Evolutionary conservation across 2,113 vertebrate species (phyloP).

Genomic region (Abramis brama): DNA sequence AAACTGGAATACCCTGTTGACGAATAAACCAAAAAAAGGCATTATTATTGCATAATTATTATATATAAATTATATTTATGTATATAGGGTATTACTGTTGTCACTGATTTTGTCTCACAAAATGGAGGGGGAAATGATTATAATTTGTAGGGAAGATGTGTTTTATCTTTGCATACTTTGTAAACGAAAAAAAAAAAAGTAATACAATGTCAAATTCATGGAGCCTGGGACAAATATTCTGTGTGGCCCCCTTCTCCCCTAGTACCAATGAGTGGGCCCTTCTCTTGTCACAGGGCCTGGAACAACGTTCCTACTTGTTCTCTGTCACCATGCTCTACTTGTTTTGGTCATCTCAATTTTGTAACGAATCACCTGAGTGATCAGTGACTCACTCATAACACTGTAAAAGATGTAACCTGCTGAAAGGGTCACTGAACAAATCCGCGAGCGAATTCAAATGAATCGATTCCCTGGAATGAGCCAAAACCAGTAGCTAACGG

Average conservation of each 20-base stretch:
- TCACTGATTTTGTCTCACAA: background rate
- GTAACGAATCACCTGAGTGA: background rate
- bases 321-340: background rate
- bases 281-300: background rate
- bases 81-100: background rate
- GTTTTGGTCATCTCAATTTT: background rate
- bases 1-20: background rate
- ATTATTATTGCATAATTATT: background rate
- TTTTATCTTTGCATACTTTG: background rate
- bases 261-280: background rate
- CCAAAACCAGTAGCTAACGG: background rate
- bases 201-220: background rate
- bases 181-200: background rate
- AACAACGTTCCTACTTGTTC: background rate
- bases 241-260: background rate
- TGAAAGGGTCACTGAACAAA: constrained; percentile 2
- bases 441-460: background rate
- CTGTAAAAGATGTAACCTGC: background rate
- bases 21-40: background rate
- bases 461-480: background rate
- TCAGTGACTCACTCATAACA: background rate
- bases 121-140: background rate
- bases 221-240: background rate
- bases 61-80: background rate
- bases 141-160: background rate